These are phyloP conservation scores for Grammomys surdaster DNA, from an alignment of 2,113 vertebrate species.

Conservation along the genomic window DNA sequence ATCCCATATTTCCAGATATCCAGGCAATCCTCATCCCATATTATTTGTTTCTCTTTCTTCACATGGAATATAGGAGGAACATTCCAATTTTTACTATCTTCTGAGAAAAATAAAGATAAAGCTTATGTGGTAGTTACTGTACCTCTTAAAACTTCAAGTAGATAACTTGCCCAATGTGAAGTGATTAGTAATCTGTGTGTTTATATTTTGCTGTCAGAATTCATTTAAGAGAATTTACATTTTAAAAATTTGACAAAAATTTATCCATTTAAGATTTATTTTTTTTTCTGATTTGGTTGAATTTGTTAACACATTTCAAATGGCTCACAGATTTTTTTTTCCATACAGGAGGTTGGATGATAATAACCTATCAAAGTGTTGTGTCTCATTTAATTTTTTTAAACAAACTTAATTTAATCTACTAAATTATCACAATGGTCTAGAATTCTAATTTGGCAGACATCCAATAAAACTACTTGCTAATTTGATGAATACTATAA, in stretches of 20 bases:
- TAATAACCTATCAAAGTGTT: background rate
- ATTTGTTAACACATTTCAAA: background rate
- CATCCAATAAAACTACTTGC: background rate
- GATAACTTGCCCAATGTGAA: background rate
- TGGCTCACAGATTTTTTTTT: background rate
- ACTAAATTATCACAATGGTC: background rate
- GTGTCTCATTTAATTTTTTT: background rate
- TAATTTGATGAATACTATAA: background rate
- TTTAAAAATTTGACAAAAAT: constrained; percentile 8
- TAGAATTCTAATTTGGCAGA: background rate
- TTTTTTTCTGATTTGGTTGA: background rate
- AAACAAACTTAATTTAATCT: background rate
- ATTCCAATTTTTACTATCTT: background rate
- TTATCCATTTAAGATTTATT: background rate
- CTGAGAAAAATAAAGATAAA: constrained; percentile 51
- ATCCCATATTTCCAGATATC: background rate
- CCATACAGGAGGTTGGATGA: background rate
- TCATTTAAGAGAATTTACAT: constrained; percentile 1
- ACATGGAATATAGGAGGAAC: background rate
- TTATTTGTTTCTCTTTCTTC: background rate
- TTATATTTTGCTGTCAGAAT: background rate
- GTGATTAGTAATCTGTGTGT: background rate
- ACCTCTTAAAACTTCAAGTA: background rate
- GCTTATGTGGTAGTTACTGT: background rate
- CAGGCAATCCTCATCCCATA: background rate